Conservation (phyloP, 2,113 vertebrate species). For the Lepus timidus region DNA sequence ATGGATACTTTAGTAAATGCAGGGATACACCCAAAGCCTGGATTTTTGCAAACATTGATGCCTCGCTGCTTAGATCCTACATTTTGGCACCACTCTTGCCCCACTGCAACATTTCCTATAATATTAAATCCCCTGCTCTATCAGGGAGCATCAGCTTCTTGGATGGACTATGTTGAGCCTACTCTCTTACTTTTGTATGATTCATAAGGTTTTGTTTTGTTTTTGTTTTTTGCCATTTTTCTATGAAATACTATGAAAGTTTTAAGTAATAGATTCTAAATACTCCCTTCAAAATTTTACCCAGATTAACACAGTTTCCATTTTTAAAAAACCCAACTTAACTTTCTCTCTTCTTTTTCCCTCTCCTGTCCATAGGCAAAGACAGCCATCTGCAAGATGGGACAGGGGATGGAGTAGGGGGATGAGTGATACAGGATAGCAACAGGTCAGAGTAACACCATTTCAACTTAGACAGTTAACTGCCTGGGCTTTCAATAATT, state of each 20-base stretch:
- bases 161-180: background rate
- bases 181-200: background rate
- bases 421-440: no score
- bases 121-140: background rate
- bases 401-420: accelerated
- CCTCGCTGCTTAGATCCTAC: background rate
- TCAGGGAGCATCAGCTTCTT: background rate
- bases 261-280: background rate
- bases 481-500: background rate
- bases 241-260: background rate
- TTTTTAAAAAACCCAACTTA: background rate
- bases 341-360: background rate
- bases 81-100: no score
- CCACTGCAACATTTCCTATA: background rate
- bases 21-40: background rate
- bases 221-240: background rate
- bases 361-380: background rate
- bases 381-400: background rate
- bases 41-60: background rate
- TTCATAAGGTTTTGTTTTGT: background rate
- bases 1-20: background rate
- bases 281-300: background rate
- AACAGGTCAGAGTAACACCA: background rate
- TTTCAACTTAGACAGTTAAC: background rate
- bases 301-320: background rate